Conservation (phyloP, 2,797 vertebrate species). For the Chelon labrosus region DNA sequence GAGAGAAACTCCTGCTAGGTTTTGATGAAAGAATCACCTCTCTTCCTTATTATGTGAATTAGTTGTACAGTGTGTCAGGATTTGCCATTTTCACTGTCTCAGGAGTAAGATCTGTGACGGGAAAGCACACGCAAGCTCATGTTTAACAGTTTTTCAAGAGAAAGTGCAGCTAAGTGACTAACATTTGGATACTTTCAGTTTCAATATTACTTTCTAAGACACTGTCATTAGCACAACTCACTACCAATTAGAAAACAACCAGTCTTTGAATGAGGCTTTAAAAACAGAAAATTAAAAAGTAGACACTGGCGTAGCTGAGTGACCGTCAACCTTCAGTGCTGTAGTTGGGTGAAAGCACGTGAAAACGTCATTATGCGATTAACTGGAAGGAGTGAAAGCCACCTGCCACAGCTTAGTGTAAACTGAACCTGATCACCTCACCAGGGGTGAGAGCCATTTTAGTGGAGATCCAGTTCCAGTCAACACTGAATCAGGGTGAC, state of each 20-base stretch:
- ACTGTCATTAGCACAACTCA: background rate
- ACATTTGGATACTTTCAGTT: background rate
- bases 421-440: slow-evolving; percentile 35
- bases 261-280: background rate
- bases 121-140: background rate
- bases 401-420: slow-evolving; percentile 56
- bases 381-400: slow-evolving; percentile 48
- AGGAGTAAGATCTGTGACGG: background rate
- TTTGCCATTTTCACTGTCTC: no score
- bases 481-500: slow-evolving; percentile 6
- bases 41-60: background rate
- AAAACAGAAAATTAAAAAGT: background rate
- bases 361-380: slow-evolving; percentile 46
- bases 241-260: background rate
- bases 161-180: background rate
- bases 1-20: slow-evolving; percentile 7
- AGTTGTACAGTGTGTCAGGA: no score
- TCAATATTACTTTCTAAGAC: background rate
- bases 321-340: background rate
- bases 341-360: slow-evolving; percentile 5
- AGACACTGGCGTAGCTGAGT: background rate
- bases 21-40: slow-evolving; percentile 2
- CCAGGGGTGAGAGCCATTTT: background rate
- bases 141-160: background rate
- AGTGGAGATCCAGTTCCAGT: slow-evolving; percentile 2